These are phyloP conservation scores for Drosophila eohydei DNA, from an alignment of 2,888 invertebrate species.

Conservation along the genomic window DNA sequence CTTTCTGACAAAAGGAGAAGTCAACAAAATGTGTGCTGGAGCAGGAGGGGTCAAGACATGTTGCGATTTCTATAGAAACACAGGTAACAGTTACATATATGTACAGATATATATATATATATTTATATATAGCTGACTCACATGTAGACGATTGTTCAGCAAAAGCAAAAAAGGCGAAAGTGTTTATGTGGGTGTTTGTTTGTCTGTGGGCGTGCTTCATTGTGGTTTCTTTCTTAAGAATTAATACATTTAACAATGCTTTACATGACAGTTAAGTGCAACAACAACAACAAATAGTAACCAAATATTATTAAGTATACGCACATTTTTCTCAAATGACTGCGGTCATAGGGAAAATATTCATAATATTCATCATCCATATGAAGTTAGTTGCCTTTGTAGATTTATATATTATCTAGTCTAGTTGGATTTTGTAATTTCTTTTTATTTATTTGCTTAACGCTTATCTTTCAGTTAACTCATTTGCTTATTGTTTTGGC, in stretches of 20 bases:
- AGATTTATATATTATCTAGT: background rate
- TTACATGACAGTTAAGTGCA: conserved; percentile 48
- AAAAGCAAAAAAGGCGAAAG: conserved; percentile 41
- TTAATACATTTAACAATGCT: conserved; percentile 41
- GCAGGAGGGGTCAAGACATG: conserved; percentile 23
- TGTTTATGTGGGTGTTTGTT: conserved; percentile 31
- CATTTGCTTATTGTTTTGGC: conserved; percentile 56
- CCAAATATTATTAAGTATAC: conserved; percentile 62
- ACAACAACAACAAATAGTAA: conserved; percentile 26
- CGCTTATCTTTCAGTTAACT: conserved; percentile 44
- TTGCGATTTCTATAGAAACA: conserved; percentile 40
- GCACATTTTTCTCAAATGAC: conserved; percentile 83
- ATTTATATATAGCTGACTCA: conserved; percentile 38
- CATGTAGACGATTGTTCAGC: conserved; percentile 14
- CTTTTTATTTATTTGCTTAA: conserved; percentile 2
- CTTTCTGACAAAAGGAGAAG: conserved; percentile 15
- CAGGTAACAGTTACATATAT: conserved; percentile 16
- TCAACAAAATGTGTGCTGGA: conserved; percentile 17
- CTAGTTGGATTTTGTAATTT: background rate
- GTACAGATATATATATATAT: background rate
- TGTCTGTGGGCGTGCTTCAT: conserved; percentile 32
- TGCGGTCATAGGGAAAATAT: conserved; percentile 82
- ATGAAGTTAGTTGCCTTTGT: conserved; percentile 35
- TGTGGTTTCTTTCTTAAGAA: conserved; percentile 42
- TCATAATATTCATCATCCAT: conserved; percentile 84